Base-by-base conservation (phyloP, 2,888 invertebrate genomes). In the Drosophila barbarae region DNA sequence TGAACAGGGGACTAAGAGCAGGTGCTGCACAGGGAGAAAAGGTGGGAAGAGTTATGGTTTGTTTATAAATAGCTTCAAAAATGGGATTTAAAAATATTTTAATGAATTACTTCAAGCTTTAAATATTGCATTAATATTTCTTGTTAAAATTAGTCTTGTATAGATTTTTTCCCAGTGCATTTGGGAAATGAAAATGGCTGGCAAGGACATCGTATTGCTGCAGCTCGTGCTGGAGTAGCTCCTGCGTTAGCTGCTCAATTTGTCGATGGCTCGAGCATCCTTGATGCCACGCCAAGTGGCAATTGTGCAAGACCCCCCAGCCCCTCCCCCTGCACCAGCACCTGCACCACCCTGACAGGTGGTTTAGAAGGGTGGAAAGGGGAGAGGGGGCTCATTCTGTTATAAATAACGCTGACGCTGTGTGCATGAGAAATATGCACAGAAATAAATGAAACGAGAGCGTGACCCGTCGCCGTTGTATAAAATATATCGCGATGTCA, bases 341-440 rank as follows among this genome's bases (percentile, higher is more conserved):
- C 56, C 28, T 7, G 23, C 38, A 13, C 30, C 52, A 5, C 18
- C 15, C 34, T 6, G 52, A 23, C 58, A 59, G 55, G 55, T 59
- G 55, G 55, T 5, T 46, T 46, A 59, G 46, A 26, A 35, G 10
- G 30, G 42, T 7, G 26, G 26, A 49, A 13, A 10, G n/a, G 55
- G 35, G 18, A 7, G 15, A 10, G 39, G 9, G n/a, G 10, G 28
- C 10, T 21, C 6, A 28, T 51, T 39, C 47, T 28, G 23, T 26
- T 54, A 77, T 80, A 77, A 80, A 77, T 78, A 77, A 69, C 74
- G 51, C 53, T 68, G 74, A 66, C 63, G 72, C 69, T 71, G 69
- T 47, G 30, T 23, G 44, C 49, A 74, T 52, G 61, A 56, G 61
- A 66, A 74, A 77, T 77, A 59, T 79, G 54, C 63, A 41, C 32